Conservation (phyloP, 2,888 invertebrate species). For the Idaea biselata region DNA sequence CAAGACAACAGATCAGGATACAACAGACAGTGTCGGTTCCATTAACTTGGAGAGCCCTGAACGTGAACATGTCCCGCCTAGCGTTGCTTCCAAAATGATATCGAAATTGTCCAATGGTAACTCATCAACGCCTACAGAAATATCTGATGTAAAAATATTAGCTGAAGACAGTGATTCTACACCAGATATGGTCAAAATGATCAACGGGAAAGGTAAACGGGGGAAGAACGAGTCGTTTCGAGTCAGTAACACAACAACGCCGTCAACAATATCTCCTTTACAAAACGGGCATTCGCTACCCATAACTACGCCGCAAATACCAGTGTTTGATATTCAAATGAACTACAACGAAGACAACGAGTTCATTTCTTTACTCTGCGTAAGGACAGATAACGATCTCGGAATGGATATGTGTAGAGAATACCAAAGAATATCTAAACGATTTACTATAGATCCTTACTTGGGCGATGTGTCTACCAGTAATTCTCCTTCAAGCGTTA, state of each 20-base stretch:
- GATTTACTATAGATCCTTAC: slow-evolving; percentile 72
- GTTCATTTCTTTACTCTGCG: slow-evolving; percentile 67
- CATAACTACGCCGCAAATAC: slow-evolving; percentile 61
- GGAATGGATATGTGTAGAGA: slow-evolving; percentile 74
- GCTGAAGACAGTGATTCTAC: slow-evolving; percentile 59
- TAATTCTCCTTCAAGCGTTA: slow-evolving; percentile 73
- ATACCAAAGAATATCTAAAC: slow-evolving; percentile 72
- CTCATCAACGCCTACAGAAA: slow-evolving; percentile 70
- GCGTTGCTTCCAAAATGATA: slow-evolving; percentile 64
- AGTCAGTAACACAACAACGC: slow-evolving; percentile 66
- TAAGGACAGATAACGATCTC: slow-evolving; percentile 69
- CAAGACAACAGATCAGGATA: slow-evolving; percentile 67
- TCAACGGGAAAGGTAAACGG: slow-evolving; percentile 49
- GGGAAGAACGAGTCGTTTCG: slow-evolving; percentile 65
- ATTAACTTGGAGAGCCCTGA: slow-evolving; percentile 64
- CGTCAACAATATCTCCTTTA: slow-evolving; percentile 73
- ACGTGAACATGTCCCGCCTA: slow-evolving; percentile 36
- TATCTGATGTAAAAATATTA: slow-evolving; percentile 34
- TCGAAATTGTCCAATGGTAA: slow-evolving; percentile 73
- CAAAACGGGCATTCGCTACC: slow-evolving; percentile 72
- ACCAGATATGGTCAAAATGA: slow-evolving; percentile 62
- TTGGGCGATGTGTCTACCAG: slow-evolving; percentile 67
- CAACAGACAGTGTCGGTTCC: slow-evolving; percentile 66
- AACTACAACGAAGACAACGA: slow-evolving; percentile 72
- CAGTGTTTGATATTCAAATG: slow-evolving; percentile 69